Conservation (phyloP, 2,113 vertebrate genomes). For the Gnathonemus longibarbis region DNA sequence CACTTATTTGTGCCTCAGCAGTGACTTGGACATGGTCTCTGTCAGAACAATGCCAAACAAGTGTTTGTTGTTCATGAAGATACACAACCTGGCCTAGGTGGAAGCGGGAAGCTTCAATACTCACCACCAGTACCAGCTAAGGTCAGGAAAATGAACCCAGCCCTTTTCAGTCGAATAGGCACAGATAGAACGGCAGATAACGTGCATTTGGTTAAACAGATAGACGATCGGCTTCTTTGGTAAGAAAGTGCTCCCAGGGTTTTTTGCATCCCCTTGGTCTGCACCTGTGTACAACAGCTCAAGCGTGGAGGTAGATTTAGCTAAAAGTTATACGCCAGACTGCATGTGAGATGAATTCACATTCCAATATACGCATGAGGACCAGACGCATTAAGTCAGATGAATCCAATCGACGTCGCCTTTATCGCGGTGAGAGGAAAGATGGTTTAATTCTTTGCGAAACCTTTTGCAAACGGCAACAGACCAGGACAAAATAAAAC, state of each 20-base stretch:
- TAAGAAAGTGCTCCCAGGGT: neutral
- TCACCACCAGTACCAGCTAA: conserved; percentile 28
- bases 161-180: neutral
- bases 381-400: neutral
- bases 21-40: neutral
- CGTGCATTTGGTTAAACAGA: neutral
- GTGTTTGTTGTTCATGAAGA: conserved; percentile 52
- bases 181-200: neutral
- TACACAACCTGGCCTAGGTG: conserved; percentile 24
- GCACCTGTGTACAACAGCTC: neutral
- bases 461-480: neutral
- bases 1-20: neutral
- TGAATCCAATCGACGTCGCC: neutral
- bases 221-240: neutral
- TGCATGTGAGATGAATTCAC: neutral
- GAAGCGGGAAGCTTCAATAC: conserved; percentile 47
- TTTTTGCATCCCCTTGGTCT: neutral
- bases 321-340: neutral
- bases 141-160: neutral
- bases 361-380: neutral
- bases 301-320: neutral
- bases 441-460: neutral
- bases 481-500: neutral
- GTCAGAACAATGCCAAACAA: conserved; percentile 45
- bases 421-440: neutral